Evolutionary conservation across 2,113 vertebrate species (phyloP).

Genomic region (Salvelinus namaycush): DNA sequence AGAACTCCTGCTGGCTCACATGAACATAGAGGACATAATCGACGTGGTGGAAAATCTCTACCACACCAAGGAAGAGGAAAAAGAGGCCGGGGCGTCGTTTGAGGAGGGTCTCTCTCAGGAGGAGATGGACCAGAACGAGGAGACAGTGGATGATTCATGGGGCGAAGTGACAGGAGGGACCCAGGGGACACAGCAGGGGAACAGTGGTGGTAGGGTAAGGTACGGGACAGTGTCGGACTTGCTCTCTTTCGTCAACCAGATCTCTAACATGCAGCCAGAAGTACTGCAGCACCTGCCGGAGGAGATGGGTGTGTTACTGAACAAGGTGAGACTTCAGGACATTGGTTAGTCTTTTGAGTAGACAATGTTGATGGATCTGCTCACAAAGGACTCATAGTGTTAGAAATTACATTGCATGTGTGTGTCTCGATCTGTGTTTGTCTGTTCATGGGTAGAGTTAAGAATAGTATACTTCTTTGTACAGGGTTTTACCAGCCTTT

Average conservation of each 20-base stretch:
- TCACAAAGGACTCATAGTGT: too few relatives aligned
- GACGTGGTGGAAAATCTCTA: constrained; percentile 88
- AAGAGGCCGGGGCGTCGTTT: constrained; percentile 59
- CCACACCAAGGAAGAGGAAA: constrained; percentile 59
- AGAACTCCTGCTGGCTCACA: constrained; percentile 84
- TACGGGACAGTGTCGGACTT: constrained; percentile 87
- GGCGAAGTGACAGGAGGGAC: constrained; percentile 50
- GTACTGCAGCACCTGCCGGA: constrained; percentile 72
- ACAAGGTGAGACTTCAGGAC: constrained; percentile 77
- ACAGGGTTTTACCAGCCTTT: too few relatives aligned
- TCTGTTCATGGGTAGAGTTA: too few relatives aligned
- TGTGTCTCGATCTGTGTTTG: too few relatives aligned
- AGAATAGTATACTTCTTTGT: too few relatives aligned
- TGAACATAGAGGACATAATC: constrained; percentile 90
- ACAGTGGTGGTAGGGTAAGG: constrained; percentile 63
- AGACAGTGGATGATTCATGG: constrained; percentile 54
- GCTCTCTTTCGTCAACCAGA: constrained; percentile 87
- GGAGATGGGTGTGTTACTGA: constrained; percentile 90
- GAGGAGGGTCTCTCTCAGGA: constrained; percentile 80
- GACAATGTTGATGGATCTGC: too few relatives aligned
- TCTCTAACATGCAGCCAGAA: constrained; percentile 78
- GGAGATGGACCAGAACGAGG: constrained; percentile 78
- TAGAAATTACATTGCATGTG: too few relatives aligned
- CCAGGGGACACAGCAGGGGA: constrained; percentile 52
- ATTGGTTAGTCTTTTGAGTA: background rate